Evolutionary conservation across 1,140 invertebrate genomes (phyloP), one percentile per base, ranked within the genome.

Genomic region (Conus ventricosus): DNA sequence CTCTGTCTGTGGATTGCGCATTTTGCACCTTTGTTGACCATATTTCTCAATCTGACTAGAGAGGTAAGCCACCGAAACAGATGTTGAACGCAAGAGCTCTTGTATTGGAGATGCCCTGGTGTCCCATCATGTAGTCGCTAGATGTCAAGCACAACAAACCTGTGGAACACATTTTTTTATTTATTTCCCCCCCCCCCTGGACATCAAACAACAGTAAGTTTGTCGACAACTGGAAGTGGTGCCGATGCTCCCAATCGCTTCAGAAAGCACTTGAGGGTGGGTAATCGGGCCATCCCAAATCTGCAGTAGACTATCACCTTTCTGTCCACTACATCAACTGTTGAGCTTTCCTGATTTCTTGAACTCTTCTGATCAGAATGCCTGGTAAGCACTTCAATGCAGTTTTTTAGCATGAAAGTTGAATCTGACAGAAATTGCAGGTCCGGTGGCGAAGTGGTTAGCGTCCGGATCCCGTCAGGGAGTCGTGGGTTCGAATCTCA

Each of bases 201-300:
- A 39, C 23, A 20, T 86, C 85, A 57, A 63, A 63, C 17, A 87
- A 87, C 8, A 90, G 82, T 4, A 91, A 6, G 11, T n/a, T 89
- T 87, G 87, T 90, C 87, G 87, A 85, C 85, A n/a, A 88, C 80
- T 82, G 89, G 17, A 90, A 75, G 53, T 90, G 78, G 53, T 91
- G 89, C 75, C 81, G 1, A 83, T 54, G 83, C 51, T 57, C n/a
- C 57, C 20, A 90, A 91, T 57, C 13, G 55, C 27, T 57, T 89
- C 6, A 85, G 23, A 76, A 20, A 20, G 23, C 4, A 76, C 84
- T 25, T 78, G 5, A 5, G n/a, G 75, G 25, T 4, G n/a, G n/a
- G n/a, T 83, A n/a, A 25, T 5, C 53, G 7, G 82, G 87, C 84
- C 87, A 89, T 11, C n/a, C 84, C 83, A 23, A 10, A 0, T n/a